phyloP scores from a whole-genome alignment of 2,113 vertebrate genomes.

The Amazona vittata region DNA sequence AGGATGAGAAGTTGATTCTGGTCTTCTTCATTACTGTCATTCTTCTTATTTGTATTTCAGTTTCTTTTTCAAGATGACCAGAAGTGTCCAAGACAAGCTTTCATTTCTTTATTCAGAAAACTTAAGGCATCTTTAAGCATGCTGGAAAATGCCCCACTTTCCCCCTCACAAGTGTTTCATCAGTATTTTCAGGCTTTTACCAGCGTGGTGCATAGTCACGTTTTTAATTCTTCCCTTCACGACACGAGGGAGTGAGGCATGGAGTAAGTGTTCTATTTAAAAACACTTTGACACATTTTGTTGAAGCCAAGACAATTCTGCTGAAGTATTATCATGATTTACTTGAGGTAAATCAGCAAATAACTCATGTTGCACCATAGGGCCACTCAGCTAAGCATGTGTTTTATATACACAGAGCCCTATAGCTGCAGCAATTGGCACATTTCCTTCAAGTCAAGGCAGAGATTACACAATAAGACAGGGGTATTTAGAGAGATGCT shows the following conservation, averaged over 20 bases:
- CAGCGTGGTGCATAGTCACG: not conserved
- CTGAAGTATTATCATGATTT: conserved; percentile 47
- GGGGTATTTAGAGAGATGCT: conserved; percentile 35
- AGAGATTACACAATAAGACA: conserved; percentile 30
- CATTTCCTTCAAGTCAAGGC: not conserved
- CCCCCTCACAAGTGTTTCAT: not conserved
- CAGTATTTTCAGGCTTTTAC: not conserved
- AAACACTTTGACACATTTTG: conserved; percentile 23
- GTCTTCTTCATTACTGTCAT: not conserved
- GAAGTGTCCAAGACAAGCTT: not conserved
- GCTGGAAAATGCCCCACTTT: not conserved
- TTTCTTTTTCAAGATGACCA: not conserved
- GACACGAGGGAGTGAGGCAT: rapidly evolving
- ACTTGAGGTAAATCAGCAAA: conserved; percentile 49
- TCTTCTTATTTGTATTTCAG: not conserved
- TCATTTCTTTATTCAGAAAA: not conserved
- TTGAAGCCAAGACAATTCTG: conserved; percentile 18
- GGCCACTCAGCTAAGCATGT: conserved; percentile 8
- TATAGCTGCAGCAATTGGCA: not conserved
- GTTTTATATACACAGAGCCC: not conserved
- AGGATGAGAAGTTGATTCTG: not conserved
- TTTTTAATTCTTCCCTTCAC: not conserved
- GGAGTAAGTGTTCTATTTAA: conserved; percentile 5
- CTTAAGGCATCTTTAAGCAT: not conserved
- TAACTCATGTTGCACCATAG: conserved; percentile 36